phyloP scores from a whole-genome alignment of 2,113 vertebrate species.

The Acinonyx jubatus region DNA sequence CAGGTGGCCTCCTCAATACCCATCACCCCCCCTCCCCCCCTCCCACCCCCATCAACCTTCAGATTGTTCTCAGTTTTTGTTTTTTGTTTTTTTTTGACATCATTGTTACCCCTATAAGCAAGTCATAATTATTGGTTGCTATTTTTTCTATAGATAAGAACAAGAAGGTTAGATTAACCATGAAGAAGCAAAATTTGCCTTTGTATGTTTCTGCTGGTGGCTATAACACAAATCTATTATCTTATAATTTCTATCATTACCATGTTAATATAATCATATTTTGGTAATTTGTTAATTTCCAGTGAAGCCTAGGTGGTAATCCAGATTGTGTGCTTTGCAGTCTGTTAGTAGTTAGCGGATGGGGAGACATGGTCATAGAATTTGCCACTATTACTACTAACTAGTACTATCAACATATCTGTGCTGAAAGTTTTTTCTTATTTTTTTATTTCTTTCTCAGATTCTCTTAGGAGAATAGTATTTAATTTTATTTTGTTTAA shows the following conservation, averaged over 20 bases:
- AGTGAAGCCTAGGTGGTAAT: background rate
- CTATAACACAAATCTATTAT: background rate
- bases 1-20: too few species aligned
- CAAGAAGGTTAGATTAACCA: background rate
- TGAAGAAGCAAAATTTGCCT: background rate
- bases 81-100: background rate
- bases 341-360: background rate
- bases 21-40: too few species aligned
- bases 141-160: background rate
- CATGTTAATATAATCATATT: background rate
- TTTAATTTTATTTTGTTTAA: conserved; percentile 7
- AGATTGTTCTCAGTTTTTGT: background rate
- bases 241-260: background rate
- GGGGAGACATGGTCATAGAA: background rate
- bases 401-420: background rate
- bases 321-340: background rate
- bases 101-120: background rate
- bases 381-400: background rate
- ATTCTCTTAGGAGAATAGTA: background rate
- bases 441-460: conserved; percentile 2
- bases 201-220: background rate
- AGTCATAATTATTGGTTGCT: background rate
- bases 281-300: background rate
- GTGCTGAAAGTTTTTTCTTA: background rate
- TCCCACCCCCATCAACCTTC: too few species aligned